Conservation (phyloP, 2,888 invertebrate species). For the Drymonia ruficornis region DNA sequence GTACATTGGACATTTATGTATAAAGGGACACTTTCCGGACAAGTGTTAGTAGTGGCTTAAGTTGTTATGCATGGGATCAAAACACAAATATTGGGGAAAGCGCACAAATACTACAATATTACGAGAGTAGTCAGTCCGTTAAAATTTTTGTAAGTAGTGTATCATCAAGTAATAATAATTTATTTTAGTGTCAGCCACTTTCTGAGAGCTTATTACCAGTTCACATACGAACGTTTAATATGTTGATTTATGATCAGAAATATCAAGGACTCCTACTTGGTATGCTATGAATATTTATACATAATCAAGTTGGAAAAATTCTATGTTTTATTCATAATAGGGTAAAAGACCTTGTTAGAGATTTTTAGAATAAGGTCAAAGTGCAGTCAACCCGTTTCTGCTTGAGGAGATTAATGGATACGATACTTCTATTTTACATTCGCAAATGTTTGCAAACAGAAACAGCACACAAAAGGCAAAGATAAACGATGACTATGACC, state of each 20-base stretch:
- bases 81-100: no score
- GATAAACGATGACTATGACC: constrained; percentile 2
- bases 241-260: constrained; percentile 1
- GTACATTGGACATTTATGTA: background rate
- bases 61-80: background rate
- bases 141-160: no score
- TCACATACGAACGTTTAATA: background rate
- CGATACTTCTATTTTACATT: constrained; percentile 3
- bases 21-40: background rate
- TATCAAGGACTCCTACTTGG: constrained; percentile 3
- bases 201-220: background rate
- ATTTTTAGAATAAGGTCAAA: constrained; percentile 13
- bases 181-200: no score
- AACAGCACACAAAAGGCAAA: background rate
- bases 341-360: constrained; percentile 6
- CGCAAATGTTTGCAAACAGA: background rate
- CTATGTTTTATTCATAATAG: constrained; percentile 5
- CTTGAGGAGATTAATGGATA: constrained; percentile 12
- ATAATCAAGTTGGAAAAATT: constrained; percentile 1
- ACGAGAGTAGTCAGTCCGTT: no score
- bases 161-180: no score
- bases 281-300: background rate
- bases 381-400: constrained; percentile 14
- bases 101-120: no score
- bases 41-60: background rate